Base-by-base conservation (phyloP, 2,888 invertebrate genomes). In the Stenolophus ochropezus region DNA sequence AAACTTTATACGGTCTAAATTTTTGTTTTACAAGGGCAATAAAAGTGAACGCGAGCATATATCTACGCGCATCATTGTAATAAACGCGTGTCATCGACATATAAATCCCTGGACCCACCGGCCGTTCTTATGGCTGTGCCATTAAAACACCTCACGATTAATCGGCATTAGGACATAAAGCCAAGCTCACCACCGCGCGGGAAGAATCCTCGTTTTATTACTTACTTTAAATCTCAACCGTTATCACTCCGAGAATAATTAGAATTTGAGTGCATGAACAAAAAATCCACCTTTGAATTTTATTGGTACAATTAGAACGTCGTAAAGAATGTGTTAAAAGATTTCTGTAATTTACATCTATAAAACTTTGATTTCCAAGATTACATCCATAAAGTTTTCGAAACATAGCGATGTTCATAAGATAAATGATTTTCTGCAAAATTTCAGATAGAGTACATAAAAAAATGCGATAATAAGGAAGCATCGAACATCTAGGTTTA, bases 301-400 rank as follows among this genome's bases (percentile, higher is more conserved):
- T 82, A 82, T 82, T 82, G 79, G 79, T 78, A 76, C 74, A 82
- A 82, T 82, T 78, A 82, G 78, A 56, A 71, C 75, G 56, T 82
- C 82, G 74, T 82, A 82, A 78, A 78, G 51, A 49, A 73, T 49
- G 73, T 73, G 73, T 75, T 75, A 75, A 75, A 75, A 73, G 73
- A 47, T 49, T 21, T 73, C 47, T 49, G 27, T 73, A 73, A 73
- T 73, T 73, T 73, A 49, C 73, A 73, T 73, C 73, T 49, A 73
- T 73, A 73, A 73, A 73, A 73, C 33, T 73, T 73, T 73, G 49
- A 73, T 49, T 49, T 69, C 27, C 14, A 33, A 69, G 33, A 69
- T 69, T 69, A 69, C 33, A 69, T 3, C 65, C 27, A 69, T 69
- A 69, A 69, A 69, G 20, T 33, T 33, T 33, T 18, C 3, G 20